A percentile compares a stretch with the other conserved stretches of the same genome.
Conservation (phyloP, 2,797 vertebrate species). For the Pelodytes ibericus region DNA sequence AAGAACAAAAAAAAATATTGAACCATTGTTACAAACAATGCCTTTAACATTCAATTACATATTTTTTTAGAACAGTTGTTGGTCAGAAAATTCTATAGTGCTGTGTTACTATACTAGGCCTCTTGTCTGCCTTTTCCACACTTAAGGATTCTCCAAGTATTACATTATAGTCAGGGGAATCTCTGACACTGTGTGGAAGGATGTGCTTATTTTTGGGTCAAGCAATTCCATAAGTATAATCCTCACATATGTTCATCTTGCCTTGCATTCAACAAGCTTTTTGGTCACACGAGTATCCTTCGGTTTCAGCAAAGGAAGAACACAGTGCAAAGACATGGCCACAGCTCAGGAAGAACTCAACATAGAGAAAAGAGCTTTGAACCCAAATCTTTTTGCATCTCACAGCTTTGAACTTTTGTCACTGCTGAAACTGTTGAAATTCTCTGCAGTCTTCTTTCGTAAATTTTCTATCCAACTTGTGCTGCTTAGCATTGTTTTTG, state of each 20-base stretch:
- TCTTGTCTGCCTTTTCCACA: constrained; percentile 28
- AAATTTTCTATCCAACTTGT: constrained; percentile 73
- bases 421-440: constrained; percentile 56
- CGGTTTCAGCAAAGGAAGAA: constrained; percentile 14
- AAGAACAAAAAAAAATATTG: background rate
- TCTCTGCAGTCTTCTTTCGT: constrained; percentile 67
- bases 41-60: constrained; percentile 32
- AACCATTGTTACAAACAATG: constrained; percentile 14
- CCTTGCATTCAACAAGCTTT: background rate
- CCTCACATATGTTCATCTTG: too few species aligned
- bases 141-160: constrained; percentile 2
- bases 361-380: constrained; percentile 39
- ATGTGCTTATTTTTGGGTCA: constrained; percentile 7
- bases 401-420: constrained; percentile 62
- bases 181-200: background rate
- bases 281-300: background rate
- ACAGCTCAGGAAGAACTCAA: constrained; percentile 39
- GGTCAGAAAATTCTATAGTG: constrained; percentile 42
- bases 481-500: constrained; percentile 63
- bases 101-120: constrained; percentile 14
- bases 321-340: constrained; percentile 40
- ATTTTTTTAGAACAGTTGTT: constrained; percentile 35
- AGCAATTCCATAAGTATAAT: background rate
- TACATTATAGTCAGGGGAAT: background rate
- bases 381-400: constrained; percentile 55